phyloP scores from a whole-genome alignment of 2,888 invertebrate species.

The Netelia fuscicornis region DNA sequence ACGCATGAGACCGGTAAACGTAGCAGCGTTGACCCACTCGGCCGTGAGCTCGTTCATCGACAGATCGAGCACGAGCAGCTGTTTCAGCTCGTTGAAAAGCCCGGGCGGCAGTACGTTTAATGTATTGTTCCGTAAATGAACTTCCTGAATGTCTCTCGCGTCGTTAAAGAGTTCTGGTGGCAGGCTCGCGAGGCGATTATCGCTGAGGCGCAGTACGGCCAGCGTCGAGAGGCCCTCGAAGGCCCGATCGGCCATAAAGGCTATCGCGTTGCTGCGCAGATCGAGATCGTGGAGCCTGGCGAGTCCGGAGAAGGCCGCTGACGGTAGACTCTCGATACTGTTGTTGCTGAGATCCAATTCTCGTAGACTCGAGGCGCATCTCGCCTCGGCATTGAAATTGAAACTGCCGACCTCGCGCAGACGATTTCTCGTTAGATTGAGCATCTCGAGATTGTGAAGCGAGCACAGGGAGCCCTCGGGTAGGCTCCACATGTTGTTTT shows the following conservation, averaged over 20 bases:
- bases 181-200: slow-evolving; percentile 92
- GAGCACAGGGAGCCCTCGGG: slow-evolving; percentile 92
- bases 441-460: slow-evolving; percentile 90
- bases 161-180: slow-evolving; percentile 94
- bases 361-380: slow-evolving; percentile 90
- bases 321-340: slow-evolving; percentile 91
- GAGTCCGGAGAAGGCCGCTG: slow-evolving; percentile 90
- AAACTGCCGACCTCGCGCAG: slow-evolving; percentile 91
- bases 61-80: slow-evolving; percentile 91
- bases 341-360: slow-evolving; percentile 92
- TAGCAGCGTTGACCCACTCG: slow-evolving; percentile 93
- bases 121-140: slow-evolving; percentile 93
- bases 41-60: slow-evolving; percentile 92
- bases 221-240: slow-evolving; percentile 91
- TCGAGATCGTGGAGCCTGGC: slow-evolving; percentile 90
- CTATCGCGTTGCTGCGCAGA: slow-evolving; percentile 91
- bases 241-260: slow-evolving; percentile 91
- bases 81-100: slow-evolving; percentile 91
- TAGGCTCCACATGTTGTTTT: slow-evolving; percentile 93
- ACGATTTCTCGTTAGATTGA: slow-evolving; percentile 93
- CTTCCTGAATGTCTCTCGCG: slow-evolving; percentile 91
- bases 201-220: slow-evolving; percentile 91
- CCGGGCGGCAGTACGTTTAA: slow-evolving; percentile 93
- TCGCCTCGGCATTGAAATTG: slow-evolving; percentile 88
- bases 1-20: slow-evolving; percentile 91